Evolutionary conservation across 2,113 vertebrate genomes (phyloP), one percentile per base, ranked within the genome.

Genomic region (Felis chaus): DNA sequence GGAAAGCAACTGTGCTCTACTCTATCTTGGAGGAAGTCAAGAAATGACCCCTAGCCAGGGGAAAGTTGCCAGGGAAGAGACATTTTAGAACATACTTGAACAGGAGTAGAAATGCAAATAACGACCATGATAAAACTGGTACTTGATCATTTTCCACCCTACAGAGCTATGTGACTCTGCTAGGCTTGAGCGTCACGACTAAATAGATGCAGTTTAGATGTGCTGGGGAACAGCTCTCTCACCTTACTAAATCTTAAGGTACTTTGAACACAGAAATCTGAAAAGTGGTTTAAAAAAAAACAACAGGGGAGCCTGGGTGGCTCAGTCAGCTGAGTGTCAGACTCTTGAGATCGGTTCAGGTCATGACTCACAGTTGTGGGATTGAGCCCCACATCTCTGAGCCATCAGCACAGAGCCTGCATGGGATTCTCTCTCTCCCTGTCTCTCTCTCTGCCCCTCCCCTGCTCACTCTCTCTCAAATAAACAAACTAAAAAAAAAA

Each of bases 81-180:
- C 48, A 69, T 33, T 73, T 94, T 10, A 55, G 25, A 71, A 71
- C 3, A 23, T 4, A 80, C 19, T 1, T 57, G 45, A 86, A 78
- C 33, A 48, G 50, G 82, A 89, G 87, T 7, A 45, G 84, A 89
- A 69, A 63, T 19, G 57, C 83, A 45, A 71, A 79, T 39, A 88
- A 66, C 89, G 91, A 96, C 66, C n/a, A 57, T 36, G 89, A 85
- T 78, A 98, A 98, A 97, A 96, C 95, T 96, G 98, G 98, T 98
- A 98, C 98, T 98, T 92, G 97, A 79, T 76, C 78, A n/a, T 55
- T 81, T 55, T 80, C 69, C 57, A 69, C 79, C n/a, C 55, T 53
- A 15, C 48, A 66, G 50, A 80, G 69, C 31, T 61, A 83, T 0
- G 0, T 84, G 36, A 50, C 27, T 45, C 48, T 78, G 31, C 50